Evolutionary conservation across 2,113 vertebrate genomes (phyloP), one percentile per base, ranked within the genome.

Genomic region (Gymnogyps californianus): DNA sequence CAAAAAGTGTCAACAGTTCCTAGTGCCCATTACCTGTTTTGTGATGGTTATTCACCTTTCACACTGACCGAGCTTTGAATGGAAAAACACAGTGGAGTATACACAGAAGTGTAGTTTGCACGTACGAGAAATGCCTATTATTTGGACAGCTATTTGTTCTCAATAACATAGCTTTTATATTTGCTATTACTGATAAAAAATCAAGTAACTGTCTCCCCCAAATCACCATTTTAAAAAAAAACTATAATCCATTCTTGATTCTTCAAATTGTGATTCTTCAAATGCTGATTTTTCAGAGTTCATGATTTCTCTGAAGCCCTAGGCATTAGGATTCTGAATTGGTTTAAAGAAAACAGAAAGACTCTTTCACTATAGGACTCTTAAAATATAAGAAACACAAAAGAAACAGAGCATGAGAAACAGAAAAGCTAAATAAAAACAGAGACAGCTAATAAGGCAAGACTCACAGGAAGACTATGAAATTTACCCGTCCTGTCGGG

Each of bases 11-110:
- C 71, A 77, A 10, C 46, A 81, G 42, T 83, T 90, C 58, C 80
- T 52, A n/a, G 18, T 42, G 16, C 28, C 44, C 18, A 36, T 75
- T 55, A 38, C 28, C 32, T 79, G 65, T 87, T 81, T 89, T 77
- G 38, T 58, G 34, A 40, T 94, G 65, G 67, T 96, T 97, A 74
- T 90, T 96, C 51, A 80, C n/a, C 85, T 97, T 92, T 79, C 85
- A 87, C 64, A 58, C 46, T 90, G 86, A 70, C 78, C 80, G 31
- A 58, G n/a, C 17, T 74, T 58, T 83, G 80, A 94, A 59, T 93
- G 61, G 76, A 72, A 88, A 87, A 93, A 83, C 34, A 38, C 72
- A 59, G 15, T 47, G 69, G 70, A 77, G 6, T 46, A 46, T 29
- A 61, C 31, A 46, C 19, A 72, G 58, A 95, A 80, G 25, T 25